Conservation (phyloP, 2,113 vertebrate species). For the Urocitellus parryii region DNA sequence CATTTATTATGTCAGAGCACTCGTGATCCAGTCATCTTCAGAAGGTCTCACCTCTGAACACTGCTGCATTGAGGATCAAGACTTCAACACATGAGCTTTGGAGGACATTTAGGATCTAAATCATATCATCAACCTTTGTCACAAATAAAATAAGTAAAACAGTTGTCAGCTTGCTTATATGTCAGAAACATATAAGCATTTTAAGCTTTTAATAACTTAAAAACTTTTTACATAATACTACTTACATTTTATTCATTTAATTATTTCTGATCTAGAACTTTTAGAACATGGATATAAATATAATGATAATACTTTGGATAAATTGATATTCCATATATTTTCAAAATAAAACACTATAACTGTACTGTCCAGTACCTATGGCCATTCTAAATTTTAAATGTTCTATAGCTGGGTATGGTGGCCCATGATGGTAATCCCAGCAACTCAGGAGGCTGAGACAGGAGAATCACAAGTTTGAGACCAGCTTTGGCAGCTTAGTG, state of each 20-base stretch:
- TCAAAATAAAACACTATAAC: neutral
- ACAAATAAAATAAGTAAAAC: neutral
- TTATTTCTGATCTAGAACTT: conserved; percentile 10
- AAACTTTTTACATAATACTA: neutral
- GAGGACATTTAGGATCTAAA: too few species aligned
- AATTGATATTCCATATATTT: neutral
- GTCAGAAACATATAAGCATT: neutral
- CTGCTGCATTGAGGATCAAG: too few species aligned
- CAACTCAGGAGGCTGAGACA: too few species aligned
- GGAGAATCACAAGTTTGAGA: too few species aligned
- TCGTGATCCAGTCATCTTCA: too few species aligned
- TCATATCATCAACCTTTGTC: neutral
- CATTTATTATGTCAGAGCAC: too few species aligned
- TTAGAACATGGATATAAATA: neutral
- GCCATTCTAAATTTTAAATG: neutral
- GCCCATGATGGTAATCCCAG: too few species aligned
- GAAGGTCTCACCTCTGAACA: too few species aligned
- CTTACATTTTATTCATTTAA: conserved; percentile 30
- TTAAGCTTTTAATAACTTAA: conserved; percentile 1
- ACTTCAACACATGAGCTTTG: too few species aligned
- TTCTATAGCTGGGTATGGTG: too few species aligned
- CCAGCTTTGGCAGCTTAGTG: too few species aligned
- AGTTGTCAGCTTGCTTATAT: neutral
- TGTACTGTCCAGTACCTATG: neutral
- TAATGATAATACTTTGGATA: conserved; percentile 37